Percentiles rank a stretch among this genome's conserved stretches.
phyloP scores from a whole-genome alignment of 1,140 invertebrate species.

The Dreissena polymorpha region DNA sequence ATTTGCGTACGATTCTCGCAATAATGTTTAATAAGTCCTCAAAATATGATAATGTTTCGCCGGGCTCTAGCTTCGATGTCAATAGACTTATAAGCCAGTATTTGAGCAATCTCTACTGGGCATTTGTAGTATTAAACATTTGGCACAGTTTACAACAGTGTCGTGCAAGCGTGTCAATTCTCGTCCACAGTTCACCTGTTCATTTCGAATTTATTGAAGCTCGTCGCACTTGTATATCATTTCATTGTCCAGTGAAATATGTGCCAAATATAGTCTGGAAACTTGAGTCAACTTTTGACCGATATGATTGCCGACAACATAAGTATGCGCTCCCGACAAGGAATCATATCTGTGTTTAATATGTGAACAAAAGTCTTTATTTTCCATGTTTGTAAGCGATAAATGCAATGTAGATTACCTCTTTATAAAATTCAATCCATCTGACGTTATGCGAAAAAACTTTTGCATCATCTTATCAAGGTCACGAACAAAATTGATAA shows the following conservation, averaged over 20 bases:
- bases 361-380: no score
- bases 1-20: background rate
- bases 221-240: background rate
- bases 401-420: no score
- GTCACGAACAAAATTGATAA: no score
- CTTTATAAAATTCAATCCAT: no score
- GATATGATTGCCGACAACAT: no score
- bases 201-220: background rate
- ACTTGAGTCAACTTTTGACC: no score
- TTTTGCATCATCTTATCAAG: no score
- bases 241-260: background rate
- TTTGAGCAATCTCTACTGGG: background rate
- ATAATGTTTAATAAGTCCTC: background rate
- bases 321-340: no score
- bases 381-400: no score
- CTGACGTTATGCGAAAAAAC: no score
- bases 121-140: background rate
- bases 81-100: conserved; percentile 2
- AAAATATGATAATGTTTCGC: conserved; percentile 7
- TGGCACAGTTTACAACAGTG: background rate
- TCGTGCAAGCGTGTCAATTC: background rate
- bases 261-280: background rate
- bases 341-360: no score
- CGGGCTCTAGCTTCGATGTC: conserved; percentile 14
- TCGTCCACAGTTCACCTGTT: background rate